Percentiles rank a stretch among this genome's conserved stretches.
phyloP scores from a whole-genome alignment of 2,888 invertebrate species.

The Volucella zonaria region DNA sequence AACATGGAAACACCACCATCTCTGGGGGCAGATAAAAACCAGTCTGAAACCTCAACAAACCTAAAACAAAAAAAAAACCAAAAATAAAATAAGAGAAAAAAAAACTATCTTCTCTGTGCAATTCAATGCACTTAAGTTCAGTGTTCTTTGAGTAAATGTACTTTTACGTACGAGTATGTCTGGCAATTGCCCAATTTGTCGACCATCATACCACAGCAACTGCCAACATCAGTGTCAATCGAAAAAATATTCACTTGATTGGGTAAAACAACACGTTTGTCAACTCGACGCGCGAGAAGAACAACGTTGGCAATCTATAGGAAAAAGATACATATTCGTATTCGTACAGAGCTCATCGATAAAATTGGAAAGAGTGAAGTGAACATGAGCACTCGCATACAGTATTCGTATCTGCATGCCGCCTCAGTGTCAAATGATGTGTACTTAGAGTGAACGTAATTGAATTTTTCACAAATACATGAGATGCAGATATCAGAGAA shows the following conservation, averaged over 20 bases:
- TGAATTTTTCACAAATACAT: conserved; percentile 64
- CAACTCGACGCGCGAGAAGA: conserved; percentile 11
- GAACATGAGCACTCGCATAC: neutral
- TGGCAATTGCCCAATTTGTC: conserved; percentile 67
- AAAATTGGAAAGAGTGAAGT: conserved; percentile 30
- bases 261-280: conserved; percentile 62
- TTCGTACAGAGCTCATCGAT: conserved; percentile 42
- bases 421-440: conserved; percentile 61
- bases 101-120: conserved; percentile 1
- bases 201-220: conserved; percentile 30
- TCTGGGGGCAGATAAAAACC: conserved; percentile 18
- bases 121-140: conserved; percentile 47
- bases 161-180: conserved; percentile 7
- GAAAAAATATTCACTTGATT: conserved; percentile 60
- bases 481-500: conserved; percentile 41
- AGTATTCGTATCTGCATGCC: conserved; percentile 42
- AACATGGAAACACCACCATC: conserved; percentile 27
- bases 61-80: conserved; percentile 5
- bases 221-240: conserved; percentile 61
- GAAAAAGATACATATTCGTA: conserved; percentile 20
- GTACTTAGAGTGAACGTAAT: conserved; percentile 70
- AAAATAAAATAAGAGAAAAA: neutral
- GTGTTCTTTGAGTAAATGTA: conserved; percentile 36
- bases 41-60: conserved; percentile 8
- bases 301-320: conserved; percentile 2